phyloP scores from a whole-genome alignment of 2,113 vertebrate species.

The Pterocles orientalis region DNA sequence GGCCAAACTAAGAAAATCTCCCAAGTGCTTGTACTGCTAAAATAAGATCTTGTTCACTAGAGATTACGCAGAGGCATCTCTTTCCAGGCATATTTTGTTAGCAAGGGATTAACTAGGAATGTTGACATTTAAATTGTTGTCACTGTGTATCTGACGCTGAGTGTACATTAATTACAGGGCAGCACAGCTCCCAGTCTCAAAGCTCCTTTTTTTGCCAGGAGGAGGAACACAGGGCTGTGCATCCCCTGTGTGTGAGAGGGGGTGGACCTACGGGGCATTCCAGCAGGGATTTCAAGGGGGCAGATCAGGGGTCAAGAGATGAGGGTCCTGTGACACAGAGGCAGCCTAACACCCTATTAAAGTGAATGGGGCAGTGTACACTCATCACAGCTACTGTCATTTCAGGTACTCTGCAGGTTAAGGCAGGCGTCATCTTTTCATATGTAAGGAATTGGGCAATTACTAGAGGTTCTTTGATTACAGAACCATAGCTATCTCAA shows the following conservation, averaged over 20 bases:
- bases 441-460: neutral
- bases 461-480: neutral
- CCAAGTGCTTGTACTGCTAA: slow-evolving; percentile 31
- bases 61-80: slow-evolving; percentile 32
- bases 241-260: rapidly evolving
- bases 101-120: slow-evolving; percentile 56
- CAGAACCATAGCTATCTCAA: neutral
- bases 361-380: neutral
- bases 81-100: slow-evolving; percentile 56
- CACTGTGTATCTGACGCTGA: slow-evolving; percentile 27
- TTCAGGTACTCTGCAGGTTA: neutral
- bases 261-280: rapidly evolving
- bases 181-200: neutral
- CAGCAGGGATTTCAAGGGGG: neutral
- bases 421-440: neutral
- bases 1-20: slow-evolving; percentile 19
- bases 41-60: slow-evolving; percentile 41
- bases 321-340: neutral
- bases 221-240: neutral
- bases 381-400: neutral
- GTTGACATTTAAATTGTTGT: slow-evolving; percentile 67
- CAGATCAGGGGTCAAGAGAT: neutral
- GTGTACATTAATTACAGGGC: slow-evolving; percentile 43
- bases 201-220: neutral
- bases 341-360: neutral